Evolutionary conservation across 2,888 invertebrate species (phyloP).

Genomic region (Latheticus oryzae): DNA sequence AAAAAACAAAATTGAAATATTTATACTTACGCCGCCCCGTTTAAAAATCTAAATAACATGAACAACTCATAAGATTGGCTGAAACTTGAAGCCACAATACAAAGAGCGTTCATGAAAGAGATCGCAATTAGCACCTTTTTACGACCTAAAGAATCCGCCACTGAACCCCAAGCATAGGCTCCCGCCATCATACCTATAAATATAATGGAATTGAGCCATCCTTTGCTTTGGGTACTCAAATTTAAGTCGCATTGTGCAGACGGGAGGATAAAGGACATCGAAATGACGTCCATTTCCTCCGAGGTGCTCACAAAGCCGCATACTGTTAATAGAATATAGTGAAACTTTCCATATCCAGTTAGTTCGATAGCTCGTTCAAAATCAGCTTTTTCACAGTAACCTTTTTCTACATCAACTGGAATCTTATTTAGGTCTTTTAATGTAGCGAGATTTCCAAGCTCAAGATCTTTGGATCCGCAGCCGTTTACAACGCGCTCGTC

Average conservation of each 20-base stretch:
- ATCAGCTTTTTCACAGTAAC: slow-evolving; percentile 78
- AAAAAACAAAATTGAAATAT: no score
- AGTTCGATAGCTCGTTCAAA: slow-evolving; percentile 90
- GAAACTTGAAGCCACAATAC: slow-evolving; percentile 91
- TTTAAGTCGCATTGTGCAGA: slow-evolving; percentile 93
- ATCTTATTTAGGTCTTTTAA: slow-evolving; percentile 61
- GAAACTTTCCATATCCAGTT: slow-evolving; percentile 89
- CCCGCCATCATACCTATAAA: slow-evolving; percentile 91
- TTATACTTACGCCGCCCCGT: slow-evolving; percentile 90
- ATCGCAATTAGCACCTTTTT: slow-evolving; percentile 90
- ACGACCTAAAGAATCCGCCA: slow-evolving; percentile 89
- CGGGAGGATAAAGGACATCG: slow-evolving; percentile 94
- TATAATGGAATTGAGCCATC: slow-evolving; percentile 76
- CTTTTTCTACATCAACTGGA: slow-evolving; percentile 73
- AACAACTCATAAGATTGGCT: slow-evolving; percentile 89
- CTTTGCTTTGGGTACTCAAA: slow-evolving; percentile 87
- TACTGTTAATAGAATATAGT: slow-evolving; percentile 88
- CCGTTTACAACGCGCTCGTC: slow-evolving; percentile 84
- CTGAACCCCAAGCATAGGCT: slow-evolving; percentile 92
- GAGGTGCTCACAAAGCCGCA: slow-evolving; percentile 95
- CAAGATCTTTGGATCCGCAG: slow-evolving; percentile 76
- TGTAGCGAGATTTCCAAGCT: slow-evolving; percentile 56
- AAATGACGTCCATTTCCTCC: slow-evolving; percentile 96
- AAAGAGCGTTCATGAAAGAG: slow-evolving; percentile 89
- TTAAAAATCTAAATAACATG: slow-evolving; percentile 90